Percentiles rank a stretch among this genome's conserved stretches.
Evolutionary conservation across 2,888 invertebrate genomes (phyloP).

Genomic region (Caenorhabditis drosophilae): DNA sequence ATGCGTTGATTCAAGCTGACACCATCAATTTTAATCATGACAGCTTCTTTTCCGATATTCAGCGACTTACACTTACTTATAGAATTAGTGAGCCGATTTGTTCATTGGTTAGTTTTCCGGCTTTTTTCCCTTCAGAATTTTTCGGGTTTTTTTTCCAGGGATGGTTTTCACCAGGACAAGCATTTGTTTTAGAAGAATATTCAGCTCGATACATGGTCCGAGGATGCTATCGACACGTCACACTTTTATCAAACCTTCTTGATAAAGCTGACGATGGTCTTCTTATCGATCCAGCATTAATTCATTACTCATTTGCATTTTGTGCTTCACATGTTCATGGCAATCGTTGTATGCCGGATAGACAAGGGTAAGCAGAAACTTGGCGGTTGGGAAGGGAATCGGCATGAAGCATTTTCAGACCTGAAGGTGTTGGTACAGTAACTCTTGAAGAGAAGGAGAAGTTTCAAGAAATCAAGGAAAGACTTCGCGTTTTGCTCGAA

Average conservation of each 20-base stretch:
- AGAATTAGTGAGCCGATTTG: constrained; percentile 96
- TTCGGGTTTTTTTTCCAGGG: constrained; percentile 78
- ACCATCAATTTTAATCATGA: constrained; percentile 96
- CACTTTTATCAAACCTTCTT: constrained; percentile 90
- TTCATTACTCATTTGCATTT: constrained; percentile 98
- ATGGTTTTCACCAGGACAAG: constrained; percentile 99
- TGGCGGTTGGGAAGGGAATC: too few relatives aligned
- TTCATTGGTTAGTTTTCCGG: constrained; percentile 80
- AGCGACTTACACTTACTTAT: constrained; percentile 90
- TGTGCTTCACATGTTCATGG: constrained; percentile 99
- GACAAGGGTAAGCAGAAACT: constrained; percentile 12
- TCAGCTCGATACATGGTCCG: constrained; percentile 96
- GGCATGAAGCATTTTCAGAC: constrained; percentile 31
- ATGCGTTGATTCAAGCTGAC: constrained; percentile 98
- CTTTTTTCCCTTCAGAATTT: constrained; percentile 1
- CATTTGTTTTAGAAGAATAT: constrained; percentile 96
- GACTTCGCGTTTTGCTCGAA: constrained; percentile 87
- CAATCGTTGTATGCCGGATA: constrained; percentile 79
- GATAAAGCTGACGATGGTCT: constrained; percentile 80
- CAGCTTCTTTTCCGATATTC: constrained; percentile 86
- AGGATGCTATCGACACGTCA: constrained; percentile 88
- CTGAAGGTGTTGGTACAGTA: constrained; percentile 95
- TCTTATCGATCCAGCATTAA: constrained; percentile 96
- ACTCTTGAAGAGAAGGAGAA: constrained; percentile 89
- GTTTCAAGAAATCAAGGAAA: constrained; percentile 95